These are phyloP conservation scores for Henricia sp. DNA, from an alignment of 53 echinoderm and acorn worm genomes.

Conservation along the genomic window DNA sequence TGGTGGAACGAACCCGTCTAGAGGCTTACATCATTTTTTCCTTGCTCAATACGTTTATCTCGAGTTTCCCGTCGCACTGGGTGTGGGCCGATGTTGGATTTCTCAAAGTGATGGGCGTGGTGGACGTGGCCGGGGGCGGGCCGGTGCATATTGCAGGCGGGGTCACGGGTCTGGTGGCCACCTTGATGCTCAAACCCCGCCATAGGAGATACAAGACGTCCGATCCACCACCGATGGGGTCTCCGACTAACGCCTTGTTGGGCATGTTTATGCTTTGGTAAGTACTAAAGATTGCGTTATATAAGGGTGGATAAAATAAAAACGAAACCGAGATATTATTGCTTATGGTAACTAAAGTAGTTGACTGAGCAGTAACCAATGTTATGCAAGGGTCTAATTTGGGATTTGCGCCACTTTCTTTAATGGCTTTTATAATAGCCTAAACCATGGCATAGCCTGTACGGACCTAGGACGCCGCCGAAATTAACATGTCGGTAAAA, in stretches of 20 bases:
- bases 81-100: constrained; percentile 72
- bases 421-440: too few species aligned
- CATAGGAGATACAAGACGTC: constrained; percentile 75
- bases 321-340: too few species aligned
- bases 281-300: too few species aligned
- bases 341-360: too few species aligned
- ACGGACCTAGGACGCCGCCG: too few species aligned
- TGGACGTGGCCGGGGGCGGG: constrained; percentile 82
- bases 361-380: too few species aligned
- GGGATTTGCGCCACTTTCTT: too few species aligned
- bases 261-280: constrained; percentile 91
- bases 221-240: constrained; percentile 79
- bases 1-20: constrained; percentile 79
- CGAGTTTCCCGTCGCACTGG: constrained; percentile 78
- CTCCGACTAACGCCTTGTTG: constrained; percentile 77
- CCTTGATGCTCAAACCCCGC: constrained; percentile 68
- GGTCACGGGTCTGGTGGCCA: constrained; percentile 73
- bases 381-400: too few species aligned
- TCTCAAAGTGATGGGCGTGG: constrained; percentile 63
- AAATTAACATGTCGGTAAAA: too few species aligned
- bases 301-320: too few species aligned
- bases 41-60: constrained; percentile 68
- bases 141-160: constrained; percentile 82
- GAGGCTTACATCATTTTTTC: constrained; percentile 85
- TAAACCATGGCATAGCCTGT: too few species aligned